Evolutionary conservation across 2,113 vertebrate genomes (phyloP), one percentile per base, ranked within the genome.

Genomic region (Nothoprocta perdicaria): DNA sequence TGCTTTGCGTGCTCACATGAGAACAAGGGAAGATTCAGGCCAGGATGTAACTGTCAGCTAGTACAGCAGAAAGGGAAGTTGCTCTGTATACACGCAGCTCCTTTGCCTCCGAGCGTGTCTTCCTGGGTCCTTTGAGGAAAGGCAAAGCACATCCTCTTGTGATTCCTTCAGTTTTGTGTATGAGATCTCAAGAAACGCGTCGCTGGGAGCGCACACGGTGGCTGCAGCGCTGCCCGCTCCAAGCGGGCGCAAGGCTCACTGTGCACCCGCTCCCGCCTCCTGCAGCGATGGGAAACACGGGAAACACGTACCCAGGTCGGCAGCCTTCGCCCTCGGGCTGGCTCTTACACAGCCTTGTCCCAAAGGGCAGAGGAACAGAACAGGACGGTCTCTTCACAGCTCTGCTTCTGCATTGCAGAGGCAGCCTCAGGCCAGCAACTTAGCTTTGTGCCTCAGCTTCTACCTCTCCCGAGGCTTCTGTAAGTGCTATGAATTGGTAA

Each of bases 261-360:
- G 12, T 15, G 41, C 41, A 15, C 41, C 41, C 13, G 41, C 41
- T 13, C 41, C 13, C 14, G 41, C 41, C 41, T 12, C 41, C 41
- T 15, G 41, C 41, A 38, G 35, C 35, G 41, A 43, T 43, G 41
- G 41, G 41, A 43, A 43, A 43, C 41, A 29, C 38, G 31, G 10
- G 27, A 76, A 17, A 65, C 17, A 4, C 6, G 0, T 19, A 58
- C 41, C 38, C 1, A 0, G 24, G 8, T 38, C 55, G 78, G 46
- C 38, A 80, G 41, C 69, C 46, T 31, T 83, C 45, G 38, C 50
- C 61, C 33, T 60, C 24, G 10, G 41, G 9, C 1, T 73, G 76
- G 33, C 52, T 57, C 24, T 35, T 43, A 52, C 60, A 46, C 27
- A 82, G 69, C 91, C 14, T 5, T 15, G 1, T 46, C 33, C 43